Base-by-base conservation (phyloP, 2,888 invertebrate genomes). In the Coenonympha arcania region DNA sequence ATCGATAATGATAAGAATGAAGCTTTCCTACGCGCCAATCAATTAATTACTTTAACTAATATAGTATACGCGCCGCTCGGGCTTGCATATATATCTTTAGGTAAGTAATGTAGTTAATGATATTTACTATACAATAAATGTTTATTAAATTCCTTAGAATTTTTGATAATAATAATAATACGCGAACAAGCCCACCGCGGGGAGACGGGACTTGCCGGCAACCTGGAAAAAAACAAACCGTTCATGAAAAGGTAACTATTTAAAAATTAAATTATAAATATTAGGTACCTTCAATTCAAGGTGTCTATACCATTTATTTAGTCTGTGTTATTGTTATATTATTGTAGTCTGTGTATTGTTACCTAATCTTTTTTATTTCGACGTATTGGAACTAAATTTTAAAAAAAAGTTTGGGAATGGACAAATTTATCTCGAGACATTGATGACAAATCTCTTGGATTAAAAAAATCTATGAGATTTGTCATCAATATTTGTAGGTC, bases 31-130 rank as follows among this genome's bases (percentile, higher is more conserved):
- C 86, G 82, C 80, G 85, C 80, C 87, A 87, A 81, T 86, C 88
- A 87, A 84, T 87, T 83, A 88, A 88, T 89, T 88, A 88, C 85
- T 86, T 88, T 88, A 89, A 88, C 89, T 89, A 89, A 88, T 88
- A 76, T 89, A 89, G 88, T 89, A 88, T 87, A 88, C 89, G 88
- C 77, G 83, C 83, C 87, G 71, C 76, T 71, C 67, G 72, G 80
- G 79, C 81, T 79, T 72, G 79, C 75, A 76, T 74, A 74, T 71
- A 69, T 71, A 69, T 73, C 63, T 74, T 78, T 76, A 75, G 62
- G 67, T 78, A 70, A 76, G 74, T 78, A 77, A 58, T 73, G 73
- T 79, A 74, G 69, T 71, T 82, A 77, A 77, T 84, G 82, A 84
- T 86, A 84, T 83, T 81, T 69, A 72, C 80, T 84, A 79, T 79